Conservation (phyloP, 2,113 vertebrate species). For the Lucifuga dentata region DNA sequence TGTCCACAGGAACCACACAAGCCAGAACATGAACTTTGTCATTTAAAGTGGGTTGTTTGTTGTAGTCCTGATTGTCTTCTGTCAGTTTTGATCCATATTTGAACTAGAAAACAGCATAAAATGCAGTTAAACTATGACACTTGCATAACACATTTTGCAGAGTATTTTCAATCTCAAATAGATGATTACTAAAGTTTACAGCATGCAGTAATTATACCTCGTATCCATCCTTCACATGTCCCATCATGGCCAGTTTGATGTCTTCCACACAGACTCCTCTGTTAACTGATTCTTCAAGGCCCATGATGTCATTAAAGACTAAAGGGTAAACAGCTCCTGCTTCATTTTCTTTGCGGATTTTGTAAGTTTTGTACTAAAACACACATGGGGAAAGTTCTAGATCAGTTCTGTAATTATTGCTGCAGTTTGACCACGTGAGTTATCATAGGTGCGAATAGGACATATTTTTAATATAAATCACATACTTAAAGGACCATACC, state of each 20-base stretch:
- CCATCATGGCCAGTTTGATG: slow-evolving; percentile 32
- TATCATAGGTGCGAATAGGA: no score
- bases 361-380: slow-evolving; percentile 43
- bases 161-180: no score
- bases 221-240: slow-evolving; percentile 48
- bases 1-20: slow-evolving; percentile 15
- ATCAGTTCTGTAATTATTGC: no score
- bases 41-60: neutral
- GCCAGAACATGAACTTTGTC: slow-evolving; percentile 51
- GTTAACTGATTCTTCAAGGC: neutral
- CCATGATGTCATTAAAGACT: slow-evolving; percentile 54
- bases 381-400: slow-evolving; percentile 3
- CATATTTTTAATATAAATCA: no score
- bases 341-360: slow-evolving; percentile 1
- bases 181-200: no score
- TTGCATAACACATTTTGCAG: no score
- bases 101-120: neutral
- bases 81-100: neutral
- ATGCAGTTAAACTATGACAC: no score
- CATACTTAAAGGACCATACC: no score
- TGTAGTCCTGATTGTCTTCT: neutral
- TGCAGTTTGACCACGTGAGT: no score
- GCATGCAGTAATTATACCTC: no score
- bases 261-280: slow-evolving; percentile 18
- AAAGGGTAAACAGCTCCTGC: neutral